Evolutionary conservation across 2,797 vertebrate genomes (phyloP), one percentile per base, ranked within the genome.

Genomic region (Zenarchopterus dispar): DNA sequence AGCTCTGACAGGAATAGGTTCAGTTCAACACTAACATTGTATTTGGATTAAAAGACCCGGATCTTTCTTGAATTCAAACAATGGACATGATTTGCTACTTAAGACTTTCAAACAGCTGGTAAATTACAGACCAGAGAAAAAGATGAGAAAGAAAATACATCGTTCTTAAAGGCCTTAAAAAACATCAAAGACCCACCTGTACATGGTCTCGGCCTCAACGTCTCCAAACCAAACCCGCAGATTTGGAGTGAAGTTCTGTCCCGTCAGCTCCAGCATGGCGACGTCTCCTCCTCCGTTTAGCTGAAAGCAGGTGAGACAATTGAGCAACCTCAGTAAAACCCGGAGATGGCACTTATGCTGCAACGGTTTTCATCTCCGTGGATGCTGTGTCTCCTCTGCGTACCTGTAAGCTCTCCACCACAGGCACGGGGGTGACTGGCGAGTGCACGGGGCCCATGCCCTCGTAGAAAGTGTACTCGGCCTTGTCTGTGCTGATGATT

Each of bases 401-500:
- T 78, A 99, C 97, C 94, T 99, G 97, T 89, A 99, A 95, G 93
- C 97, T 99, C 92, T 99, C 97, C 41, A 99, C 97, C 60, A 99
- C 97, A 93, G 97, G 97, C 93, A 98, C 97, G 46, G 97, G 97
- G 75, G 97, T 99, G 92, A 99, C 97, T 15, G 97, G 95, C 71
- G 96, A 95, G 77, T 97, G 95, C 80, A 99, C 97, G 0, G 97
- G 97, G 74, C 97, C 97, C 97, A 99, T 99, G 66, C 97, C 97
- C 95, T 99, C 97, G 62, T 99, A 99, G 93, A 99, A 99, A 0
- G 97, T 99, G 78, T 99, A 99, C 83, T 99, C 97, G 17, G 97
- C 97, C 92, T 99, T 99, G 88, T 99, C 97, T 66, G 97, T 99
- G 90, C 97, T 99, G 92, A 99, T 99, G 96, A 99, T 99, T 95